Evolutionary conservation across 1,140 invertebrate species (phyloP), one percentile per base, ranked within the genome.

Genomic region (Chrysopa pallens): DNA sequence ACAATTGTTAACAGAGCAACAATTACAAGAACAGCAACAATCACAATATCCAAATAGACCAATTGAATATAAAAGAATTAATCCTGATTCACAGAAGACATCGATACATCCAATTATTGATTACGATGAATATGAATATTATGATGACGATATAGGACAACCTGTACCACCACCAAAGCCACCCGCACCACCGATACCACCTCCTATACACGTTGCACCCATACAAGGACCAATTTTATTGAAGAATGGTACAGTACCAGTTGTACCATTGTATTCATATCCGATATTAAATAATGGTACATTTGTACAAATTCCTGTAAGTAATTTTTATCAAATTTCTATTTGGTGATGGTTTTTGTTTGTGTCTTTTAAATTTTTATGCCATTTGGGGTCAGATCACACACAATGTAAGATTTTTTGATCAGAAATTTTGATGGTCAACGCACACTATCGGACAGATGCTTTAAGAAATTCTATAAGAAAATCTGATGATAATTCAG

Each of bases 271-370:
- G 3, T 86, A 83, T 47, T 81, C 82, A 14, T 85, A 86, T 64
- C 76, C 78, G 8, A 77, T 78, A 42, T 58, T 84, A 46, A 84
- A 82, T 58, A 88, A 88, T 61, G 84, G 84, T 44, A 77, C 76
- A 11, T 78, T 85, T 53, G 73, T 86, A 42, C 83, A 86, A 67
- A 86, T 88, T 67, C 84, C 84, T 59, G 84, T 87, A 66, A 84
- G 80, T 74, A 44, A 7, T 45, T 13, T 36, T 43, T 42, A n/a
- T 23, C 2, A 5, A 23, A 23, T 12, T 35, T 11, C 39, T 38
- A 7, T 36, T 12, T 39, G 8, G 14, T 17, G 14, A 15, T 15
- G 6, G 8, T 2, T 4, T 39, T 39, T 12, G 9, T n/a, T n/a
- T n/a, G n/a, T n/a, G n/a, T n/a, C n/a, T n/a, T n/a, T n/a, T n/a